A percentile compares a stretch with the other conserved stretches of the same genome.
These are phyloP conservation scores for Synergus gifuensis DNA, from an alignment of 2,888 invertebrate genomes.

Conservation along the genomic window DNA sequence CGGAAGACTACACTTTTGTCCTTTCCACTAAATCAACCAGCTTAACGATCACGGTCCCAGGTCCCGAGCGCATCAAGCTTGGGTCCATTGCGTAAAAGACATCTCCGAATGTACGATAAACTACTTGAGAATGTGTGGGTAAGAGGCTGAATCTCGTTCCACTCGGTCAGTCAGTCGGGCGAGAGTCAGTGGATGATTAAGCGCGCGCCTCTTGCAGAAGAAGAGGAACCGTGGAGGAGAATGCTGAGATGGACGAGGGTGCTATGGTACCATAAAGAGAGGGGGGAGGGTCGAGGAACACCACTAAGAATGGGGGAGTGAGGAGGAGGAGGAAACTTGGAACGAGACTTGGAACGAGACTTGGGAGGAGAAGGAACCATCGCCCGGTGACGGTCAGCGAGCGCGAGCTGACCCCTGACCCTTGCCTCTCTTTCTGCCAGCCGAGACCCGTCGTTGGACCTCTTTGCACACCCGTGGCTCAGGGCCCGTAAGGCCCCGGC, in stretches of 20 bases:
- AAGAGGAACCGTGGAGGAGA: conserved; percentile 46
- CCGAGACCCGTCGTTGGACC: conserved; percentile 54
- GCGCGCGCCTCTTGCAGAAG: conserved; percentile 52
- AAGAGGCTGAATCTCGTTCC: conserved; percentile 53
- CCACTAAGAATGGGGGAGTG: conserved; percentile 39
- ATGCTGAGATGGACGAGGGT: conserved; percentile 30
- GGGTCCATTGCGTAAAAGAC: conserved; percentile 35
- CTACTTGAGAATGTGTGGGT: conserved; percentile 38
- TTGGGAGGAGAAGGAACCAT: conserved; percentile 70
- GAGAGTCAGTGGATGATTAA: conserved; percentile 59
- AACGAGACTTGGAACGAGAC: conserved; percentile 52
- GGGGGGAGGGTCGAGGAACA: background rate
- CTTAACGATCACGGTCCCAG: conserved; percentile 36
- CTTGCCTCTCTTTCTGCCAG: conserved; percentile 61
- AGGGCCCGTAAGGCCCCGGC: conserved; percentile 51
- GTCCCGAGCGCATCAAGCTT: conserved; percentile 9
- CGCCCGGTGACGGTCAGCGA: conserved; percentile 77
- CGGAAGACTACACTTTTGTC: conserved; percentile 40
- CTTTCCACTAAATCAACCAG: conserved; percentile 38
- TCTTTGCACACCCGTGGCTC: conserved; percentile 54
- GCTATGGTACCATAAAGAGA: conserved; percentile 38
- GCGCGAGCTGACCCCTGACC: conserved; percentile 77
- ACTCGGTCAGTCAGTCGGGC: conserved; percentile 59
- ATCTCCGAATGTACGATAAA: conserved; percentile 38
- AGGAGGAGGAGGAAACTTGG: conserved; percentile 42